Evolutionary conservation across 2,888 invertebrate genomes (phyloP).

Genomic region (Aquatica leii): DNA sequence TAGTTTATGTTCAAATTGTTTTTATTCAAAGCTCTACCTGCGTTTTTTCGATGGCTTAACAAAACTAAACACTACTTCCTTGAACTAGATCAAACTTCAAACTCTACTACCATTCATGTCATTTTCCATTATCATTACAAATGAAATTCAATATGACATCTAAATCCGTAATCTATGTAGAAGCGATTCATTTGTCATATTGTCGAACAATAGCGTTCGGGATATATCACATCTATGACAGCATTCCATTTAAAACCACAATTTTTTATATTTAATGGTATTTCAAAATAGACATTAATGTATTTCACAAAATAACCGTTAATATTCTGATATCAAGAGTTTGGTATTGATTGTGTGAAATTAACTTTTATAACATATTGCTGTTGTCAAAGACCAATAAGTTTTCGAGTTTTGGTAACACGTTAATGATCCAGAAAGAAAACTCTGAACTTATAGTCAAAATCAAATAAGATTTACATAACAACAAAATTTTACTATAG

Average conservation of each 20-base stretch:
- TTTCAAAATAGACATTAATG: constrained; percentile 23
- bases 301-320: constrained; percentile 6
- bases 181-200: constrained; percentile 30
- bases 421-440: no score
- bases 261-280: constrained; percentile 32
- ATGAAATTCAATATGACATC: constrained; percentile 31
- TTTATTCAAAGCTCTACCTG: background rate
- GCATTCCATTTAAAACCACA: constrained; percentile 31
- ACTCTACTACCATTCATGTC: constrained; percentile 22
- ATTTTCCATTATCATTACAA: constrained; percentile 26
- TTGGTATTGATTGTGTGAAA: background rate
- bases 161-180: constrained; percentile 26
- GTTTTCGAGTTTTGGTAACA: no score
- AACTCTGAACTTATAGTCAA: no score
- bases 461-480: no score
- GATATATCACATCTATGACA: constrained; percentile 27
- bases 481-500: no score
- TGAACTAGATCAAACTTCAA: constrained; percentile 14
- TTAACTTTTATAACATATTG: constrained; percentile 6
- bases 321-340: constrained; percentile 5
- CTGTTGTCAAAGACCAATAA: no score
- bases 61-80: background rate
- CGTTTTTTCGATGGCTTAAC: background rate
- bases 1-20: background rate
- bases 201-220: constrained; percentile 19